phyloP scores from a whole-genome alignment of 2,797 vertebrate genomes.

The Ciconia nigra region DNA sequence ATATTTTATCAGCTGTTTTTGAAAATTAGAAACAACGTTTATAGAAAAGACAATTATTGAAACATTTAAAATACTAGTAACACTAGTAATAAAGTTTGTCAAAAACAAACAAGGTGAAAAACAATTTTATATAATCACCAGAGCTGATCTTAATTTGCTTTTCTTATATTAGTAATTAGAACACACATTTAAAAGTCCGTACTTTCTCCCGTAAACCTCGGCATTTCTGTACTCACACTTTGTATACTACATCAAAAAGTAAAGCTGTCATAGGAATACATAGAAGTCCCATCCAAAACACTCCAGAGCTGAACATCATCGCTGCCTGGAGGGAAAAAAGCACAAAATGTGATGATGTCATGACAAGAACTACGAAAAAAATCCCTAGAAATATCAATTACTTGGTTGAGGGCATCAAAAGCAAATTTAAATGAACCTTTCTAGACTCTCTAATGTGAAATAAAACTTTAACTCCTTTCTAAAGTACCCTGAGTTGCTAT shows the following conservation, averaged over 20 bases:
- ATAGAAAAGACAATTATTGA: not conserved
- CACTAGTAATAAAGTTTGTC: not conserved
- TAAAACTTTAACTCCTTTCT: not conserved
- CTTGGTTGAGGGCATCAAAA: conserved; percentile 74
- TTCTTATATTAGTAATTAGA: not conserved
- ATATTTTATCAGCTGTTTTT: not conserved
- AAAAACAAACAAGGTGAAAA: not conserved
- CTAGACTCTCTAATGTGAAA: not conserved
- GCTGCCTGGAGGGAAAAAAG: conserved; percentile 79
- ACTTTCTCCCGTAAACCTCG: not conserved
- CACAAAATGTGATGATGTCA: not conserved
- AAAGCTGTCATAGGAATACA: conserved; percentile 94
- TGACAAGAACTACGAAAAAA: not conserved
- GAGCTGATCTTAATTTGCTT: not conserved
- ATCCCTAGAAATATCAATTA: conserved; percentile 39
- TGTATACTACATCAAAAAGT: conserved; percentile 92
- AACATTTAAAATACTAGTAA: not conserved
- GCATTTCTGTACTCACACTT: conserved; percentile 87
- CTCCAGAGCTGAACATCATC: conserved; percentile 93
- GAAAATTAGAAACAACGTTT: not conserved
- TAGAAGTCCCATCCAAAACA: conserved; percentile 95
- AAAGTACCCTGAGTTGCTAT: not conserved
- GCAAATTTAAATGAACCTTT: not conserved
- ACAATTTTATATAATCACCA: not conserved
- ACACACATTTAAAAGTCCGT: not conserved